These are phyloP conservation scores for Diplazon laetatorius DNA, from an alignment of 2,888 invertebrate genomes.

Conservation along the genomic window DNA sequence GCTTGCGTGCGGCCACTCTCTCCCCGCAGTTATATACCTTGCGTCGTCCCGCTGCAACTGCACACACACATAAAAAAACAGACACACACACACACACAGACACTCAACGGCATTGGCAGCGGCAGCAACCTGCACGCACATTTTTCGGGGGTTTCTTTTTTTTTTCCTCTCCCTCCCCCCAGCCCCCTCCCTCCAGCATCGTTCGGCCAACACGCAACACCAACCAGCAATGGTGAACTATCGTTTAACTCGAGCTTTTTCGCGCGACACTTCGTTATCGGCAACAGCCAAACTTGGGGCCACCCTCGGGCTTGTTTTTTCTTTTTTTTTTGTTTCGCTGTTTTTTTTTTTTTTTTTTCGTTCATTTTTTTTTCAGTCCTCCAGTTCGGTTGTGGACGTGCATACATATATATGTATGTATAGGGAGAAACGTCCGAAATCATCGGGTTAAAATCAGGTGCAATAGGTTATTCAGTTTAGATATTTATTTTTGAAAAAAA, in stretches of 20 bases:
- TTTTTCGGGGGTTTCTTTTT: constrained; percentile 33
- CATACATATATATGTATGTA: too few relatives aligned
- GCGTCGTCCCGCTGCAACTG: constrained; percentile 24
- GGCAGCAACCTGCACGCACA: constrained; percentile 33
- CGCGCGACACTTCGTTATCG: constrained; percentile 52
- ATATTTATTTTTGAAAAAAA: too few relatives aligned
- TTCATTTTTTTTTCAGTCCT: constrained; percentile 23
- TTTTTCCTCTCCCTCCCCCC: constrained; percentile 3
- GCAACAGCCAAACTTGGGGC: constrained; percentile 15
- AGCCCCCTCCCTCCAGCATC: too few relatives aligned
- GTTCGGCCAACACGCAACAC: constrained; percentile 30
- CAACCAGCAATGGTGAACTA: constrained; percentile 36
- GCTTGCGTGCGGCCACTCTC: constrained; percentile 42
- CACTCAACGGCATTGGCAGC: constrained; percentile 9
- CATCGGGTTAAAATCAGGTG: too few relatives aligned
- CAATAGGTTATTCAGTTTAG: too few relatives aligned
- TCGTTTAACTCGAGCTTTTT: constrained; percentile 51
- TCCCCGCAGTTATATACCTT: not conserved
- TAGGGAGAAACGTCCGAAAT: too few relatives aligned
- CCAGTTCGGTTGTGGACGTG: not conserved
- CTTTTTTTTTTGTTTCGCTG: constrained; percentile 19
- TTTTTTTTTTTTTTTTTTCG: constrained; percentile 34
- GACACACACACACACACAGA: too few relatives aligned
- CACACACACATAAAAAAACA: too few relatives aligned
- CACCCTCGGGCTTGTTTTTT: constrained; percentile 30